phyloP scores from a whole-genome alignment of 2,113 vertebrate genomes.

The Pygoscelis antarcticus region DNA sequence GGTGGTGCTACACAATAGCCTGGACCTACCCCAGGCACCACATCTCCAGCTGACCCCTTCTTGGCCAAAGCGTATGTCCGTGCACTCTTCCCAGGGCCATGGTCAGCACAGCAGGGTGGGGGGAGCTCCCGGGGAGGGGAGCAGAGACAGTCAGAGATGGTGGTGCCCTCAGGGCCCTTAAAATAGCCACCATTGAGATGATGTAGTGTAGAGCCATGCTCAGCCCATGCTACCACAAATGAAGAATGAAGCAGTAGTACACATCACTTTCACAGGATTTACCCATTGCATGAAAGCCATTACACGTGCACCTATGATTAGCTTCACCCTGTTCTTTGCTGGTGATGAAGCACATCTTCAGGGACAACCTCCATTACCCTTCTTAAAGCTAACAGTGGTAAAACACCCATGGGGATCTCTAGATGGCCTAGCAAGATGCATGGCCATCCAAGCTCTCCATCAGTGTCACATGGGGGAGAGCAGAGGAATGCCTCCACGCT shows the following conservation, averaged over 20 bases:
- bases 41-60: neutral
- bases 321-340: neutral
- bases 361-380: neutral
- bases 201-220: neutral
- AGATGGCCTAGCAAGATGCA: neutral
- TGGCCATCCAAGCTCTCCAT: neutral
- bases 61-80: fast-evolving
- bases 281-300: neutral
- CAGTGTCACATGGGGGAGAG: neutral
- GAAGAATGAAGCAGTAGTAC: neutral
- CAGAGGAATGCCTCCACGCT: neutral
- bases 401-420: neutral
- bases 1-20: neutral
- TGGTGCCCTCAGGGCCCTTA: neutral
- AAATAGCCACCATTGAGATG: neutral
- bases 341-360: neutral
- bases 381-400: neutral
- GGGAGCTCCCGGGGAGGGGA: fast-evolving
- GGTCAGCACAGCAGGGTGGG: neutral
- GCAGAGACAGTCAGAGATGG: neutral
- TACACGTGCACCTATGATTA: neutral
- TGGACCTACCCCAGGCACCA: neutral
- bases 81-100: neutral
- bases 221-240: neutral
- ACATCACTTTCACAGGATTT: neutral